These are phyloP conservation scores for Lasioglossum marginatum DNA, from an alignment of 2,888 invertebrate genomes.

Conservation along the genomic window DNA sequence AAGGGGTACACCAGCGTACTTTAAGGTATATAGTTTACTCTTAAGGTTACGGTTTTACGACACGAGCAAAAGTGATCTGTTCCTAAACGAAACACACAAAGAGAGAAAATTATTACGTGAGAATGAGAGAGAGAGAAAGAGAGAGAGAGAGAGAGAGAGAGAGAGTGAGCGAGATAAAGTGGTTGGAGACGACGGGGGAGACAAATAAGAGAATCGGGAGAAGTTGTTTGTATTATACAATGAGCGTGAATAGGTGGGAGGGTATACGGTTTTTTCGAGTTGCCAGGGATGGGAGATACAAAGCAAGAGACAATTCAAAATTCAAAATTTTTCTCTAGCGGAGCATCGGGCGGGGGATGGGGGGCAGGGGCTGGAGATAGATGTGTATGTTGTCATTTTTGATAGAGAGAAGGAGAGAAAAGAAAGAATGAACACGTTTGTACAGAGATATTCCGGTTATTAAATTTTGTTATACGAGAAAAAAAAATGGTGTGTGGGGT, in stretches of 20 bases:
- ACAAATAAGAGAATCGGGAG: not conserved
- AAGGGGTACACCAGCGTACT: conserved; percentile 74
- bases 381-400: conserved; percentile 80
- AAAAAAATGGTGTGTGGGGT: conserved; percentile 41
- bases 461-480: conserved; percentile 83
- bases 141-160: not conserved
- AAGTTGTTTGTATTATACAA: conserved; percentile 38
- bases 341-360: not conserved
- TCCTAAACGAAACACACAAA: conserved; percentile 71
- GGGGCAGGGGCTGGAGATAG: not conserved
- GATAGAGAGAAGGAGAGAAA: conserved; percentile 72
- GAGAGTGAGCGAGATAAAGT: not conserved
- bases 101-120: conserved; percentile 5
- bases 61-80: conserved; percentile 80
- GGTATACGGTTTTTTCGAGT: conserved; percentile 12
- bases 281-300: not conserved
- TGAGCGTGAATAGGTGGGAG: conserved; percentile 45
- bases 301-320: conserved; percentile 78
- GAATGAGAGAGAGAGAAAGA: not conserved
- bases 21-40: conserved; percentile 57
- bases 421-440: conserved; percentile 79
- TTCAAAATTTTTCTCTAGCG: conserved; percentile 82
- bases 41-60: conserved; percentile 61
- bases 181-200: not conserved
- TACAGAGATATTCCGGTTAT: conserved; percentile 85